Evolutionary conservation across 2,888 invertebrate genomes (phyloP), one percentile per base, ranked within the genome.

Genomic region (Apocheima hispidaria): DNA sequence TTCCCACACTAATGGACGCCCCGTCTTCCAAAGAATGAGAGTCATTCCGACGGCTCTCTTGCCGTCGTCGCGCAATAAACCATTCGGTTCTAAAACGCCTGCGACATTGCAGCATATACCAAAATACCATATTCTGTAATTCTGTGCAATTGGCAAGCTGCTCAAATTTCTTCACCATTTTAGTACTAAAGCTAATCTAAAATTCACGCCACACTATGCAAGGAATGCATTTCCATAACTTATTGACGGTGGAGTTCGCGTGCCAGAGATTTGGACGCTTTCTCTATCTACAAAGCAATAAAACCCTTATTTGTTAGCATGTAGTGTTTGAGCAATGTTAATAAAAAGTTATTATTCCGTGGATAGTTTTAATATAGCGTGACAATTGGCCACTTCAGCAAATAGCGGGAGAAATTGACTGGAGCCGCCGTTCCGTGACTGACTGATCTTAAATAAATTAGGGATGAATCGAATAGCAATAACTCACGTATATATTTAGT

Each of bases 281-380:
- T 62, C 63, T 56, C 57, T 16, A 40, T 7, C 18, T 14, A 23
- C 10, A 44, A 6, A 14, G 4, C 21, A 46, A 46, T 59, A 63
- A 60, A 58, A 38, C 9, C 5, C 21, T 30, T 46, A 9, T 21
- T 44, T 46, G 28, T 43, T 53, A 60, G 38, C 54, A 60, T 60
- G 50, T 43, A 10, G 23, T 16, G 28, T 30, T 30, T 54, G 26
- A 60, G 36, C 55, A 55, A 60, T 60, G 50, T 55, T 51, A 30
- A 38, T 51, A 60, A 60, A 61, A 65, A 55, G 36, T 55, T 58
- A 66, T 64, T 62, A 64, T 60, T 68, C 55, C 63, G 44, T 23
- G 14, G 38, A n/a, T n/a, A n/a, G n/a, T n/a, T n/a, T 21, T 40
- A 55, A 51, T 57, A 58, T 70, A 58, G 70, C 70, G 70, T 70